phyloP scores from a whole-genome alignment of 2,888 invertebrate genomes.

The Loripinus fragilis region DNA sequence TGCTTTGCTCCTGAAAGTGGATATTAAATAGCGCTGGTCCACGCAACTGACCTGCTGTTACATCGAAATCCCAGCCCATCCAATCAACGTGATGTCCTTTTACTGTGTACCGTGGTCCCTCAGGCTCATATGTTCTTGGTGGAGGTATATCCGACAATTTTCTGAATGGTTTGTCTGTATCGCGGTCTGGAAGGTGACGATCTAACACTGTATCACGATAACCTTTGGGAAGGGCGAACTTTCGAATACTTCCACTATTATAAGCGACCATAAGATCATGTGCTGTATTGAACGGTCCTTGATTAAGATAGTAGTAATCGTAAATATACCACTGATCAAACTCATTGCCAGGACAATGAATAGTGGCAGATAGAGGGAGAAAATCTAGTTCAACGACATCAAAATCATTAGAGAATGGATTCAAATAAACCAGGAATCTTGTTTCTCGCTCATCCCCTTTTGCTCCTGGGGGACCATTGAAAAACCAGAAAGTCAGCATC shows the following conservation, averaged over 20 bases:
- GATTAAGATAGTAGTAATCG: constrained; percentile 65
- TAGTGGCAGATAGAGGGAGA: constrained; percentile 60
- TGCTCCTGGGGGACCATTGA: constrained; percentile 57
- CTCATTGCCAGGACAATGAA: constrained; percentile 65
- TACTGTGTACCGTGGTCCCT: constrained; percentile 63
- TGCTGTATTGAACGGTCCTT: constrained; percentile 63
- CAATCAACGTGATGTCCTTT: constrained; percentile 62
- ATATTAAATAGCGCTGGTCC: constrained; percentile 58
- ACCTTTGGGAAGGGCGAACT: constrained; percentile 56
- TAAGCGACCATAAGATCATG: constrained; percentile 54
- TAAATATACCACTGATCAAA: constrained; percentile 59
- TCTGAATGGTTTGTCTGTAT: constrained; percentile 37
- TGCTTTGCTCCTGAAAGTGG: constrained; percentile 57
- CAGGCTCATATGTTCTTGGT: constrained; percentile 62
- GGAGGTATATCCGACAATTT: constrained; percentile 53
- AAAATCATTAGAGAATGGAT: constrained; percentile 46
- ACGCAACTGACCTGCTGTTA: constrained; percentile 55
- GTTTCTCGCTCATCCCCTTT: constrained; percentile 54
- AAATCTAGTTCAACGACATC: constrained; percentile 55
- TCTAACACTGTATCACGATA: constrained; percentile 49
- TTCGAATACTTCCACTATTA: constrained; percentile 45
- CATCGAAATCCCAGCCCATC: constrained; percentile 69
- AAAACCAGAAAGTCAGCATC: constrained; percentile 46
- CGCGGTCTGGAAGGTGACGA: constrained; percentile 56
- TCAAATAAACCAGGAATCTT: constrained; percentile 40